Conservation (phyloP, 1,140 invertebrate species). For the Harpegnathos saltator region DNA sequence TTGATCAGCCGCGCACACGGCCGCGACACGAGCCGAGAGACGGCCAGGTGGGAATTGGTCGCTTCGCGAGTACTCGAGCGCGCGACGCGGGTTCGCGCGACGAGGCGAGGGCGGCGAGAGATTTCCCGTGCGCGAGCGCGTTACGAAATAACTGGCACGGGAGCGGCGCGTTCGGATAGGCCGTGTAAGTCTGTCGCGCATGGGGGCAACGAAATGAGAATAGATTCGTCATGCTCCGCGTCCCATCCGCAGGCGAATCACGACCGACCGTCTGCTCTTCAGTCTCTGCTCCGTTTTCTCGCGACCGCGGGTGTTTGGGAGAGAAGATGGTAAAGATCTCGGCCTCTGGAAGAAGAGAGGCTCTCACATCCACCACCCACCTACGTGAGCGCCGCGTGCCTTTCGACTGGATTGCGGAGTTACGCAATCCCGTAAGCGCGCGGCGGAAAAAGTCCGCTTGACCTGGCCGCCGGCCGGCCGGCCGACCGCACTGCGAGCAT, state of each 20-base stretch:
- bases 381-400: conserved; percentile 1
- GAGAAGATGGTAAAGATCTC: neutral
- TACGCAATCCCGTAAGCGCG: conserved; percentile 49
- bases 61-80: conserved; percentile 11
- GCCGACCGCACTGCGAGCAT: neutral
- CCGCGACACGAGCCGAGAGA: neutral
- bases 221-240: conserved; percentile 48
- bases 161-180: neutral
- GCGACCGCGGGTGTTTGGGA: conserved; percentile 39
- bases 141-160: conserved; percentile 59
- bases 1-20: conserved; percentile 24
- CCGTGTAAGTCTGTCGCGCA: conserved; percentile 12
- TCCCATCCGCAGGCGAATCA: neutral
- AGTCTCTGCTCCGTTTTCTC: conserved; percentile 43
- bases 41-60: too few species aligned
- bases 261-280: neutral
- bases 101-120: neutral
- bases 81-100: neutral
- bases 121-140: conserved; percentile 8
- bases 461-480: conserved; percentile 27
- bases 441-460: conserved; percentile 9
- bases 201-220: conserved; percentile 41
- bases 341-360: conserved; percentile 2
- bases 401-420: conserved; percentile 32
- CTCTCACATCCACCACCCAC: neutral